Evolutionary conservation across 2,797 vertebrate genomes (phyloP), one percentile per base, ranked within the genome.

Genomic region (Acipenser transmontanus): DNA sequence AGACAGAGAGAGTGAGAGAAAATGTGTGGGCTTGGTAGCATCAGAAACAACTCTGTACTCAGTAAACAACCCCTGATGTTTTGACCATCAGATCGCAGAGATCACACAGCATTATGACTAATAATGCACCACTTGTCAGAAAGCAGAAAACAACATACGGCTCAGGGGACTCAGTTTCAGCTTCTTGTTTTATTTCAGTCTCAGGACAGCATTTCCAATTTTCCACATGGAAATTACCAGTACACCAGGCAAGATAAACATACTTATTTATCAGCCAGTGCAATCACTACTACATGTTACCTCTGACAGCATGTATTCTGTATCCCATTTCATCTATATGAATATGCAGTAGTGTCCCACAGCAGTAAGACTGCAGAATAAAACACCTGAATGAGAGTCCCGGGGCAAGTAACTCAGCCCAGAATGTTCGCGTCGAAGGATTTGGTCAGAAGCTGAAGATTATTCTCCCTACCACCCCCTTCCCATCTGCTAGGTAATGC

Each of bases 331-430:
- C 14, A 12, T 7, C 50, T 10, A 49, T 54, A 49, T 13, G 14
- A 61, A n/a, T 70, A 48, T 17, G 50, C 50, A 51, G 14, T 50
- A 20, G 51, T 51, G 4, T 67, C 74, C 54, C 12, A 7, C 11
- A 57, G 7, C 1, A 57, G 0, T 74, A 89, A 84, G 80, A 87
- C 81, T 87, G 85, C 83, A 84, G 87, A 80, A 75, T 77, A 72
- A 78, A 78, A 73, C 54, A 6, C 54, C 54, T 57, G 1, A 10
- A 6, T 57, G 13, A 57, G 11, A 76, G 76, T 77, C 80, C 86
- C 78, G 81, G 17, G 17, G 17, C 17, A 17, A 17, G 14, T 17
- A 17, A 17, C 14, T 17, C 1, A 17, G 20, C 20, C 34, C 34
- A 34, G 3, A 34, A 34, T 34, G 34, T 34, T 34, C 34, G 4